phyloP scores from a whole-genome alignment of 2,797 vertebrate species.

The Mormyrops boulengeri region DNA sequence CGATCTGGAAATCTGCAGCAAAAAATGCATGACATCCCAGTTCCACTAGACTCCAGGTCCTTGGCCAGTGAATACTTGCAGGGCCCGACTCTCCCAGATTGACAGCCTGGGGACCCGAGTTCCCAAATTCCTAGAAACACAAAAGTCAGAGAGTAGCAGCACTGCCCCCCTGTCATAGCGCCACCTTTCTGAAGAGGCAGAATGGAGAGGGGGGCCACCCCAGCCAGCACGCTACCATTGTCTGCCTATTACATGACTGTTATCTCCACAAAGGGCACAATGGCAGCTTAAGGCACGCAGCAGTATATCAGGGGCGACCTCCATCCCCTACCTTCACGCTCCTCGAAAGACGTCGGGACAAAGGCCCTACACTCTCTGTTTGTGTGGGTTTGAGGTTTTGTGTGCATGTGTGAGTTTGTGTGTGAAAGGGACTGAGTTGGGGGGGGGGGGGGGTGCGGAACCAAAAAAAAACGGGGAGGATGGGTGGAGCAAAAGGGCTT shows the following conservation, averaged over 20 bases:
- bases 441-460: no score
- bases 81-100: constrained; percentile 4
- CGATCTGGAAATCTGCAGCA: neutral
- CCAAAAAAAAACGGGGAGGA: neutral
- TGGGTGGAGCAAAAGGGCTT: neutral
- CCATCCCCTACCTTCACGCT: constrained; percentile 32
- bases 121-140: constrained; percentile 15
- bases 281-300: constrained; percentile 32
- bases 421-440: neutral
- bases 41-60: neutral
- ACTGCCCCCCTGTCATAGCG: constrained; percentile 25
- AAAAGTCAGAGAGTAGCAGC: constrained; percentile 19
- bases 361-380: constrained; percentile 32
- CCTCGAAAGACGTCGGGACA: constrained; percentile 31
- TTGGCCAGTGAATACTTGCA: neutral
- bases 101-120: constrained; percentile 29
- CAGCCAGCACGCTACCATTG: constrained; percentile 32
- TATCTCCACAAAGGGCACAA: constrained; percentile 37
- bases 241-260: constrained; percentile 36
- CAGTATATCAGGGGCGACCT: constrained; percentile 34
- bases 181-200: constrained; percentile 18
- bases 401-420: constrained; percentile 24
- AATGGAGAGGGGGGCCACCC: constrained; percentile 22
- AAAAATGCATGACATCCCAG: neutral
- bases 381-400: neutral